Percentiles rank a stretch among this genome's conserved stretches.
Evolutionary conservation across 1,140 invertebrate species (phyloP).

Genomic region (Drosophila micromelanica): DNA sequence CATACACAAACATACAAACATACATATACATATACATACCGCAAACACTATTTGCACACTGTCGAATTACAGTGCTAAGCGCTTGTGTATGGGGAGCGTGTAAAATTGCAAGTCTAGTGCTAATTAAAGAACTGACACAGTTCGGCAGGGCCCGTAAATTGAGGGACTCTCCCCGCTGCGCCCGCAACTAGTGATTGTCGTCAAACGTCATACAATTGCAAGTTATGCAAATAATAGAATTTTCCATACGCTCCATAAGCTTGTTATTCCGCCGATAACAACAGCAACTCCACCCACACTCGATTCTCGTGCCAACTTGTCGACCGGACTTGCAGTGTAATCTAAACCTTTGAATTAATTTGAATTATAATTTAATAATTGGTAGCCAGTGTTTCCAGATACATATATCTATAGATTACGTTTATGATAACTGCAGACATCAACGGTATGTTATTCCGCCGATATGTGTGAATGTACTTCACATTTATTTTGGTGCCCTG

Average conservation of each 20-base stretch:
- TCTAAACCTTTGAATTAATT: conserved; percentile 60
- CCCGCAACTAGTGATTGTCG: conserved; percentile 1
- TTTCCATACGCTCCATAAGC: conserved; percentile 44
- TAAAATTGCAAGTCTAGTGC: conserved; percentile 44
- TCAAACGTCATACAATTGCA: conserved; percentile 36
- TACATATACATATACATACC: not conserved
- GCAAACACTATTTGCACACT: not conserved
- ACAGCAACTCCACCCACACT: conserved; percentile 8
- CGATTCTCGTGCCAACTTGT: not conserved
- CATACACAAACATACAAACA: not conserved
- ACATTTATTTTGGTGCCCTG: conserved; percentile 3
- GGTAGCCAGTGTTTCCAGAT: conserved; percentile 15
- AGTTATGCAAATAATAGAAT: conserved; percentile 65
- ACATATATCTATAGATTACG: not conserved
- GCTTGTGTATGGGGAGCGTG: conserved; percentile 16
- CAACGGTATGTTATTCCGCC: no score
- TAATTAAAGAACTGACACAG: conserved; percentile 71
- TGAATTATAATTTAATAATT: conserved; percentile 75
- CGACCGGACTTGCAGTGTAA: conserved; percentile 33
- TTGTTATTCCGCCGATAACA: conserved; percentile 38
- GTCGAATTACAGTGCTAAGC: conserved; percentile 9
- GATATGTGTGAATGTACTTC: not conserved
- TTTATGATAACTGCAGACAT: not conserved
- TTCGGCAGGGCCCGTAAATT: conserved; percentile 18
- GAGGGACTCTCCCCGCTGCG: not conserved